Conservation (phyloP, 2,113 vertebrate species). For the Pollimyrus isidori region DNA sequence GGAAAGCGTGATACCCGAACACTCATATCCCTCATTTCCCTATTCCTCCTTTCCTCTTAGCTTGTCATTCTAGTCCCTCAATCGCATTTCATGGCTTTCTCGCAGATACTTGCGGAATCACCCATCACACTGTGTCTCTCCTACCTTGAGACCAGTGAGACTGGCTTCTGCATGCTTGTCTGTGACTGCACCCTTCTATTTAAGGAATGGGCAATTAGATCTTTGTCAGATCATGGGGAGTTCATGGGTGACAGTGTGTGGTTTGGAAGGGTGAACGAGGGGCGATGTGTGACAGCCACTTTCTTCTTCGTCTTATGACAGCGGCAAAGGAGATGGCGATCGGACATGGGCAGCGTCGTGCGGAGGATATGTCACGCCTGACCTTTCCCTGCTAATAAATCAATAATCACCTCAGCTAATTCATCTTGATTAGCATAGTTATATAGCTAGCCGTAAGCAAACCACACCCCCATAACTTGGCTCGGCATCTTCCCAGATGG, state of each 20-base stretch:
- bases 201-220: slow-evolving; percentile 44
- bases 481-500: background rate
- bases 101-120: background rate
- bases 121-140: slow-evolving; percentile 9
- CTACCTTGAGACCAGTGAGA: slow-evolving; percentile 26
- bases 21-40: background rate
- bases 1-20: background rate
- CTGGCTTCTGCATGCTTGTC: slow-evolving; percentile 13
- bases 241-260: slow-evolving; percentile 26
- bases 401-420: background rate
- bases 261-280: background rate
- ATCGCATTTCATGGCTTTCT: background rate
- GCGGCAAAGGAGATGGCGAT: background rate
- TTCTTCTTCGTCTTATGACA: background rate
- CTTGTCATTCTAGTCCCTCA: background rate
- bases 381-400: background rate
- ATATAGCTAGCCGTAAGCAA: background rate
- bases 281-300: background rate
- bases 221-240: slow-evolving; percentile 36
- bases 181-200: slow-evolving; percentile 30
- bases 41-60: background rate
- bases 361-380: background rate
- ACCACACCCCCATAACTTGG: background rate
- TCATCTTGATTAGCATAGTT: background rate
- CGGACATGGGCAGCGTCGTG: background rate